These are phyloP conservation scores for Odontamblyopus rebecca DNA, from an alignment of 2,797 vertebrate genomes.

Conservation along the genomic window DNA sequence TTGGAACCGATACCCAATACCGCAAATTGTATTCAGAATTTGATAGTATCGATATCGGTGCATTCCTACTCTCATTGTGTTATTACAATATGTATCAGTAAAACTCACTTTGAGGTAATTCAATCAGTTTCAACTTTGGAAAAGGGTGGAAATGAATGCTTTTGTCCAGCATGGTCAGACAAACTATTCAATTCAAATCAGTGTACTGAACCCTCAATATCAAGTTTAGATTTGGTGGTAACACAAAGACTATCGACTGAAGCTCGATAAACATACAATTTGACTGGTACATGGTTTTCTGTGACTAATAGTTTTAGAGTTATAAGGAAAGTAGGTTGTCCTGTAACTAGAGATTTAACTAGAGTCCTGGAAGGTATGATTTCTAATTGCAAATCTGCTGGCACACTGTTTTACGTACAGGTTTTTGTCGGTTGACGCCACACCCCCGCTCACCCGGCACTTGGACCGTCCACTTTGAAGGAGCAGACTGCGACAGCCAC, in stretches of 20 bases:
- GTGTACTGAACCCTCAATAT: background rate
- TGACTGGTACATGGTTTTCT: background rate
- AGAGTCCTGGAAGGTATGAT: background rate
- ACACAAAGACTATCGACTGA: background rate
- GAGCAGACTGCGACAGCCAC: conserved; percentile 91
- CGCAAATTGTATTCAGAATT: no score
- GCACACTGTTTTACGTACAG: conserved; percentile 56
- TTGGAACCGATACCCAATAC: no score
- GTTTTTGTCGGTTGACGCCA: conserved; percentile 88
- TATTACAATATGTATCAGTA: background rate
- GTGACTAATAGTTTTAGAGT: background rate
- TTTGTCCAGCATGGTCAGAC: background rate
- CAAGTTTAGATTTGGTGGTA: background rate
- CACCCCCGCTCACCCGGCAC: conserved; percentile 91
- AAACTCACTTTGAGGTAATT: background rate
- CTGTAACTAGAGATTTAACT: no score
- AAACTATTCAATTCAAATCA: background rate
- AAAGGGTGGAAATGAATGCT: no score
- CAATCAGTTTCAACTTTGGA: background rate
- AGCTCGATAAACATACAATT: background rate
- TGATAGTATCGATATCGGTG: no score
- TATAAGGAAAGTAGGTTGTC: background rate
- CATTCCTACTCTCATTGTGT: background rate
- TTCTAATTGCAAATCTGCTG: background rate
- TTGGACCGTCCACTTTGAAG: conserved; percentile 97